These are phyloP conservation scores for Branchellion lobata DNA, from an alignment of 2,888 invertebrate species.

Conservation along the genomic window DNA sequence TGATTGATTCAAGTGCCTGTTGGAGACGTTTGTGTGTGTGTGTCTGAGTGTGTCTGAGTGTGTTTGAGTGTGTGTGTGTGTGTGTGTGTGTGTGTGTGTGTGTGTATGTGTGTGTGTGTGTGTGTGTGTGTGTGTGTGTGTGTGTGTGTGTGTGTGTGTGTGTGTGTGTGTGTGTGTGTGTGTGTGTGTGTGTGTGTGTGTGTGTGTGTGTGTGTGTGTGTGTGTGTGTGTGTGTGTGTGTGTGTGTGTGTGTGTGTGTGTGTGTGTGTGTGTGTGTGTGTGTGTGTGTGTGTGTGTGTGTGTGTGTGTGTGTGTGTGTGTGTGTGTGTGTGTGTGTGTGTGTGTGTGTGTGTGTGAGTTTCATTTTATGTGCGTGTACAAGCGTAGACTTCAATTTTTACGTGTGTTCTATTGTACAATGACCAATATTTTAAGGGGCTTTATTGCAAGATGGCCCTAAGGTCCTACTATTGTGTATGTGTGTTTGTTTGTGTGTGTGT, in stretches of 20 bases:
- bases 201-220: slow-evolving; percentile 23
- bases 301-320: slow-evolving; percentile 9
- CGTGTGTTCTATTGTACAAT: too few species aligned
- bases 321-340: too few species aligned
- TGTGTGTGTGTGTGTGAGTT: too few species aligned
- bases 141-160: slow-evolving; percentile 23
- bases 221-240: slow-evolving; percentile 10
- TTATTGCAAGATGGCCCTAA: too few species aligned
- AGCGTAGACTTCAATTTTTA: neutral
- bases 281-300: slow-evolving; percentile 15
- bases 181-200: slow-evolving; percentile 23
- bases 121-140: slow-evolving; percentile 23
- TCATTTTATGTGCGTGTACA: too few species aligned
- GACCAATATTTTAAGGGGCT: too few species aligned
- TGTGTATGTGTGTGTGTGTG: slow-evolving; percentile 22
- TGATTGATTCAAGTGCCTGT: too few species aligned
- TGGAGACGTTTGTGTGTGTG: too few species aligned
- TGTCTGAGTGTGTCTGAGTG: neutral
- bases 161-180: slow-evolving; percentile 23
- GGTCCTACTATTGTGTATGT: too few species aligned
- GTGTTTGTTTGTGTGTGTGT: too few species aligned
- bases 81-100: slow-evolving; percentile 23
- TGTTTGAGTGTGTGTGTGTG: neutral
- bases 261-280: slow-evolving; percentile 14
- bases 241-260: slow-evolving; percentile 15